Percentiles rank a stretch among this genome's conserved stretches.
Conservation (phyloP, 1,140 invertebrate species). For the Drosophila bipectinata region DNA sequence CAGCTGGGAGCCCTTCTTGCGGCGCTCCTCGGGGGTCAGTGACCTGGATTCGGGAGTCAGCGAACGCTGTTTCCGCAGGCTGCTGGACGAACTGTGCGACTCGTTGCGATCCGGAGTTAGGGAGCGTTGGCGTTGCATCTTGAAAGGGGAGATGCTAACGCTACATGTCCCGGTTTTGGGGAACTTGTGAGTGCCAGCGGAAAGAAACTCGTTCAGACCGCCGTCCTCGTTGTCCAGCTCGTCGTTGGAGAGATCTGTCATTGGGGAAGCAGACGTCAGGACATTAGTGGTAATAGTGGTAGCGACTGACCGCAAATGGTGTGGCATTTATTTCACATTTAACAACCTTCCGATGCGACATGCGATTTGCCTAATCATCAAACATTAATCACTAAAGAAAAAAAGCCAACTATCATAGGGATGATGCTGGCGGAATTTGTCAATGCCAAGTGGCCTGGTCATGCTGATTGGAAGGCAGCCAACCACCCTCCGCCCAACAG, state of each 20-base stretch:
- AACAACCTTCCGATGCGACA: conserved; percentile 1
- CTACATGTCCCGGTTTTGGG: conserved; percentile 35
- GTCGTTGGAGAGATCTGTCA: conserved; percentile 81
- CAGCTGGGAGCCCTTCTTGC: conserved; percentile 75
- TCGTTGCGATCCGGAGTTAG: conserved; percentile 80
- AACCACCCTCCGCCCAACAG: background rate
- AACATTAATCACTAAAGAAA: background rate
- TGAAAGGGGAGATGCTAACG: conserved; percentile 68
- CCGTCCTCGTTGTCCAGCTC: conserved; percentile 79
- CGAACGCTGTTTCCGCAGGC: conserved; percentile 77
- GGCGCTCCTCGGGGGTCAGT: conserved; percentile 76
- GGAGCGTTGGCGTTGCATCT: conserved; percentile 74
- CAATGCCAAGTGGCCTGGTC: conserved; percentile 7
- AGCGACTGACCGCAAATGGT: background rate
- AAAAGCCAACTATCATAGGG: background rate
- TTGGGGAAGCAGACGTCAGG: conserved; percentile 4
- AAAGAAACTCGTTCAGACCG: conserved; percentile 70
- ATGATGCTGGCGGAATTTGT: conserved; percentile 2
- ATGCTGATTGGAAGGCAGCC: background rate
- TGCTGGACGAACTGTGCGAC: conserved; percentile 76
- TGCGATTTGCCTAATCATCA: conserved; percentile 15
- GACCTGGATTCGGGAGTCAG: conserved; percentile 81
- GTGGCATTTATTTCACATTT: conserved; percentile 11
- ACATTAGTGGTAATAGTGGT: conserved; percentile 4
- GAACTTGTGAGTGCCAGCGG: conserved; percentile 68